These are phyloP conservation scores for Kryptopterus vitreolus DNA, from an alignment of 2,797 vertebrate species.

Conservation along the genomic window DNA sequence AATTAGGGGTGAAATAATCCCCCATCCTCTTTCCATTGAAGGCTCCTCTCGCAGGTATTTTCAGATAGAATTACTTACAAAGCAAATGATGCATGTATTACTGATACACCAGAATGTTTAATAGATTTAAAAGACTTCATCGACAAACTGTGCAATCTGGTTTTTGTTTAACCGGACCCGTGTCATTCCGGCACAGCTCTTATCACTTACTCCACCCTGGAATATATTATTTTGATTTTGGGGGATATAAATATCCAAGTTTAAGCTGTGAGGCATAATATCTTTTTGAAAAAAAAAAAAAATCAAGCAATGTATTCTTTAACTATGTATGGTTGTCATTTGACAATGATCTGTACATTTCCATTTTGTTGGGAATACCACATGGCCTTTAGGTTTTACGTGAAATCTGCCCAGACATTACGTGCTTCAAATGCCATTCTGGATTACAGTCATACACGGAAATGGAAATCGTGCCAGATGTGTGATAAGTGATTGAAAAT, in stretches of 20 bases:
- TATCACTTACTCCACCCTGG: slow-evolving; percentile 48
- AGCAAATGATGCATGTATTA: neutral
- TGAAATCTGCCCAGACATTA: slow-evolving; percentile 14
- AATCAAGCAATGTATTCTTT: slow-evolving; percentile 2
- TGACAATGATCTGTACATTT: neutral
- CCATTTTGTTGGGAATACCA: neutral
- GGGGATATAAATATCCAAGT: slow-evolving; percentile 28
- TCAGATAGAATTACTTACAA: neutral
- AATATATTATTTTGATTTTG: slow-evolving; percentile 43
- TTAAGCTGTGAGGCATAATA: slow-evolving; percentile 26
- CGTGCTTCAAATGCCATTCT: slow-evolving; percentile 1
- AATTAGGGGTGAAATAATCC: slow-evolving; percentile 37
- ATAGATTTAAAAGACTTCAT: too few relatives aligned
- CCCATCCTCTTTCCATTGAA: neutral
- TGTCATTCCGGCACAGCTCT: slow-evolving; percentile 51
- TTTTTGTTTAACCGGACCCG: slow-evolving; percentile 32
- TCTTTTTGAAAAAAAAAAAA: slow-evolving; percentile 29
- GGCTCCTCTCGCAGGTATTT: neutral
- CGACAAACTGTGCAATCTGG: neutral
- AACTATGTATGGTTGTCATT: neutral
- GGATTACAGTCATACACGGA: neutral
- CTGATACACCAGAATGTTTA: neutral
- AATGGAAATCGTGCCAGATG: neutral
- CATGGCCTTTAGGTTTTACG: neutral
- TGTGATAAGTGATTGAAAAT: neutral